Evolutionary conservation across 2,888 invertebrate species (phyloP), one percentile per base, ranked within the genome.

Genomic region (Cotesia congregata): DNA sequence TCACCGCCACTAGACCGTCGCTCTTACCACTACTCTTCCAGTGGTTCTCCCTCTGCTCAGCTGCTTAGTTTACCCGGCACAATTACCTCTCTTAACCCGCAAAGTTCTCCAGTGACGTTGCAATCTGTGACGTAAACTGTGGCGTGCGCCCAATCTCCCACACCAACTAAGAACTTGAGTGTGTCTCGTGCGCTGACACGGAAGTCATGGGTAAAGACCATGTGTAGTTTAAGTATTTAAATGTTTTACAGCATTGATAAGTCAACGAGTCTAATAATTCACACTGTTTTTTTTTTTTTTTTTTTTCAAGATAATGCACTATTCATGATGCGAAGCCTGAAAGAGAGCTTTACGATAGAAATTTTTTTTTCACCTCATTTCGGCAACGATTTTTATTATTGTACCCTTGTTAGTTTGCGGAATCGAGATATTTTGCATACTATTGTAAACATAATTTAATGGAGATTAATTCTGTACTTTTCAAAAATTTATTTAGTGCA

Each of bases 1-100:
- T 77, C 77, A 20, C 73, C 90, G 85, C 87, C 90, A 90, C 40
- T 72, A 59, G 38, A 67, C 60, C 91, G 91, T 91, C 90, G 90
- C 90, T 81, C 80, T 82, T 80, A 82, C 81, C 80, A 80, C 79
- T 78, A 73, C 82, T 82, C 80, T 79, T 83, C 9, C 77, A 80
- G 80, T 78, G 80, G 77, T 68, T 60, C 71, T 60, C 69, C 62
- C 68, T 38, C 64, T 69, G 40, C 69, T 62, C 72, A 40, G 17
- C 40, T 60, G 20, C 50, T 62, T 67, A 38, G 67, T 69, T 76
- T 67, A 67, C 69, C 73, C 74, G 64, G 39, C 61, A 12, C 60
- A 12, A 39, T 41, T 17, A 50, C 15, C 82, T 83, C 80, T 79
- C 78, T 83, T 83, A 80, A 72, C 75, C 70, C 67, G 76, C 78